Evolutionary conservation across 1,140 invertebrate species (phyloP).

Genomic region (Marisa cornuarietis): DNA sequence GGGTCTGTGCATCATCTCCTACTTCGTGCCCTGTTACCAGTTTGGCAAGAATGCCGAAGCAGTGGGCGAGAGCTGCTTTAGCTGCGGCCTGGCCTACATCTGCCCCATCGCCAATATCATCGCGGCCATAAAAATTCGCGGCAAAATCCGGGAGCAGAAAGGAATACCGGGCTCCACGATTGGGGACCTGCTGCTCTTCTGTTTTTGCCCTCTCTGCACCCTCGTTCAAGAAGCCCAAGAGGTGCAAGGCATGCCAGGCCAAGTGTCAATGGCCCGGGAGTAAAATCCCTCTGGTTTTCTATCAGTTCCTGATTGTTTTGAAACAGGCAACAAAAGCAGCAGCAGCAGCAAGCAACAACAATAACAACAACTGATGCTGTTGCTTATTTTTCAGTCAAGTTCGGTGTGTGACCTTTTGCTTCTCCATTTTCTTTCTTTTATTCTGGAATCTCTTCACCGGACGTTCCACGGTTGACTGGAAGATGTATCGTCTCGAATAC

Average conservation of each 20-base stretch:
- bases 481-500: too few relatives aligned
- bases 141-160: slow-evolving; percentile 58
- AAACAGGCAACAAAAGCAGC: background rate
- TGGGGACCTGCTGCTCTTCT: slow-evolving; percentile 52
- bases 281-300: slow-evolving; percentile 19
- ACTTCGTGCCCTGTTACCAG: slow-evolving; percentile 61
- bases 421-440: background rate
- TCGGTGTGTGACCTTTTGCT: background rate
- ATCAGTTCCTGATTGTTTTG: background rate
- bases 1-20: slow-evolving; percentile 58
- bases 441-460: background rate
- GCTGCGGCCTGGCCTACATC: slow-evolving; percentile 53
- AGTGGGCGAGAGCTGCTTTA: slow-evolving; percentile 57
- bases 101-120: slow-evolving; percentile 51
- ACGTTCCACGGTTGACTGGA: too few relatives aligned
- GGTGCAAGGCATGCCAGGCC: slow-evolving; percentile 44
- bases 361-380: too few relatives aligned
- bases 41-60: slow-evolving; percentile 63
- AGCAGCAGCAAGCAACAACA: too few relatives aligned
- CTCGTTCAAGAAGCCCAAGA: slow-evolving; percentile 61
- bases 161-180: slow-evolving; percentile 56
- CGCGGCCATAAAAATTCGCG: slow-evolving; percentile 49
- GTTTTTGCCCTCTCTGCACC: slow-evolving; percentile 58
- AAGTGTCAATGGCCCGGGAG: slow-evolving; percentile 46
- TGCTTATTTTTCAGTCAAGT: background rate